These are phyloP conservation scores for Trigoniulus corallinus DNA, from an alignment of 1,140 invertebrate genomes.

Conservation along the genomic window DNA sequence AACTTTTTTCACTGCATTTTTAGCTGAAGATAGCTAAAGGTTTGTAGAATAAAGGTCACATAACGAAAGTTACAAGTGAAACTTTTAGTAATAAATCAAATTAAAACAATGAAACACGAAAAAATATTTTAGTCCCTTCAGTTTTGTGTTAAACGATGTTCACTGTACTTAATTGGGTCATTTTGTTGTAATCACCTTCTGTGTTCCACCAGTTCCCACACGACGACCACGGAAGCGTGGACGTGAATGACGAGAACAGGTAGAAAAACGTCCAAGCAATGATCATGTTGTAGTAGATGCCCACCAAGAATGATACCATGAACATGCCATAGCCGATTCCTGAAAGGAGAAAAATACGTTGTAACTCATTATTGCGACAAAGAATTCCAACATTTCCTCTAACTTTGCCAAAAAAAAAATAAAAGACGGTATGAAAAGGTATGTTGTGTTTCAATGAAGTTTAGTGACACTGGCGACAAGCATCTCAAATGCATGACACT, in stretches of 20 bases:
- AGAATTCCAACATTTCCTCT: not conserved
- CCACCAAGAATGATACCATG: constrained; percentile 25
- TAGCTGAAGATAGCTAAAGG: too few species aligned
- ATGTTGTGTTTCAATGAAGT: too few species aligned
- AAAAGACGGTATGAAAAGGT: too few species aligned
- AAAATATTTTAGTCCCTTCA: too few species aligned
- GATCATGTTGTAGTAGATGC: constrained; percentile 40
- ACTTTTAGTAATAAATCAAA: too few species aligned
- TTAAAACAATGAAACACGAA: too few species aligned
- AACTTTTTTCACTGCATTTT: too few species aligned
- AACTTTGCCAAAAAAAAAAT: constrained; percentile 22
- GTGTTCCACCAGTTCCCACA: constrained; percentile 34
- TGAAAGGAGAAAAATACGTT: constrained; percentile 6
- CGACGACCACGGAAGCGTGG: constrained; percentile 28
- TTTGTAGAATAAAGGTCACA: too few species aligned
- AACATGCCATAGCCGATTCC: constrained; percentile 23
- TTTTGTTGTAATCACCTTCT: constrained; percentile 2
- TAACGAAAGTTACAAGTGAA: too few species aligned
- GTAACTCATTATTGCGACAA: constrained; percentile 1
- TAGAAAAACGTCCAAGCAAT: constrained; percentile 39
- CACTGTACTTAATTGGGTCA: not conserved
- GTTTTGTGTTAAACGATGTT: not conserved
- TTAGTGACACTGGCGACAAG: too few species aligned
- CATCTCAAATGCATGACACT: too few species aligned
- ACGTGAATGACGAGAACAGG: constrained; percentile 22